A percentile compares a stretch with the other conserved stretches of the same genome.
Conservation (phyloP, 2,113 vertebrate genomes). For the Lagopus leucura region DNA sequence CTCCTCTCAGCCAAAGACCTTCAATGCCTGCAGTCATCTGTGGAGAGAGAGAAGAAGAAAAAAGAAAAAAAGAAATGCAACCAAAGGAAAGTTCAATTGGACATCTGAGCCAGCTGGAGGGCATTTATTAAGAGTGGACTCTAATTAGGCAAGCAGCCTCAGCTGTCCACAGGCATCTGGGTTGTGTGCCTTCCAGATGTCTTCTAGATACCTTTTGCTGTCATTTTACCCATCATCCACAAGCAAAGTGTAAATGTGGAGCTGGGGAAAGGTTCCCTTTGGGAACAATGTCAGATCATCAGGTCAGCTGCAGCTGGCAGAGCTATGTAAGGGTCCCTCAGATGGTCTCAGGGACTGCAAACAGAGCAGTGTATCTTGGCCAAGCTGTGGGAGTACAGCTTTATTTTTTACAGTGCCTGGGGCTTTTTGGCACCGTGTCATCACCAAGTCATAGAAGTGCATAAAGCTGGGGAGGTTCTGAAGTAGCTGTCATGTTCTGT, state of each 20-base stretch:
- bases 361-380: not conserved
- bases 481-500: not conserved
- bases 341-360: not conserved
- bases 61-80: not conserved
- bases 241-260: not conserved
- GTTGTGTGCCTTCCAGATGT: not conserved
- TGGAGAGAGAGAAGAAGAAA: too few species aligned
- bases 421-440: not conserved
- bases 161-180: not conserved
- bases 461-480: not conserved
- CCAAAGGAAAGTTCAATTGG: not conserved
- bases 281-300: not conserved
- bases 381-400: too few species aligned
- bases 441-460: not conserved
- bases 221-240: not conserved
- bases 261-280: not conserved
- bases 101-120: not conserved
- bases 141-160: not conserved
- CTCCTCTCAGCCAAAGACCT: not conserved
- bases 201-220: not conserved
- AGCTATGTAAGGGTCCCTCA: not conserved
- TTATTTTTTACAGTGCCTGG: not conserved
- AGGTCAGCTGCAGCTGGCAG: not conserved
- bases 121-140: not conserved
- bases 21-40: accelerated